Percentiles rank a stretch among this genome's conserved stretches.
Evolutionary conservation across 2,113 vertebrate genomes (phyloP).

Genomic region (Tachycineta bicolor): DNA sequence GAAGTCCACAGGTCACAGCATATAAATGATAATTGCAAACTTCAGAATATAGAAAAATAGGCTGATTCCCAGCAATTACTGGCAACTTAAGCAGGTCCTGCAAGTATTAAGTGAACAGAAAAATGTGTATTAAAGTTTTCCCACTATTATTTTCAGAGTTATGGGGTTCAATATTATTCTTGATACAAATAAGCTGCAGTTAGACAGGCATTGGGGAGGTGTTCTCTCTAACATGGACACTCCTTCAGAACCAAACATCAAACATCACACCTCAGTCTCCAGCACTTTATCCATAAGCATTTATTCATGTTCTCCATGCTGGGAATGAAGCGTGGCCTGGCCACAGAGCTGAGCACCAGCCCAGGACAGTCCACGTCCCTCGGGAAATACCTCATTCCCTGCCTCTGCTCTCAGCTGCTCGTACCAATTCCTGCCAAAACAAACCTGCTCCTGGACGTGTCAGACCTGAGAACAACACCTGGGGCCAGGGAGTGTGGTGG

Average conservation of each 20-base stretch:
- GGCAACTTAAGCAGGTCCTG: background rate
- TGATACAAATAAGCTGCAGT: background rate
- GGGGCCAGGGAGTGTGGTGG: background rate
- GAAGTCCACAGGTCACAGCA: background rate
- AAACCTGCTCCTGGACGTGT: background rate
- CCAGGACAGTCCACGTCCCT: background rate
- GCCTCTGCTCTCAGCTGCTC: background rate
- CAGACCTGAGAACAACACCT: accelerated
- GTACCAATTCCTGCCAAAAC: background rate
- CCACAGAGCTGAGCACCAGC: background rate
- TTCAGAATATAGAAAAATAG: background rate
- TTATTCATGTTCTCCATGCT: background rate
- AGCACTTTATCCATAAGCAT: background rate
- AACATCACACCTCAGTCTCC: background rate
- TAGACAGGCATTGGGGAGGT: background rate
- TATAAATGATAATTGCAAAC: background rate
- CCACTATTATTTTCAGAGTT: background rate
- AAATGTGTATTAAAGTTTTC: background rate
- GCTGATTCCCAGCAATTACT: background rate
- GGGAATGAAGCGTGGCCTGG: background rate
- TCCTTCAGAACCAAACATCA: background rate
- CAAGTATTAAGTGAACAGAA: background rate
- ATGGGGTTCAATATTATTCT: background rate
- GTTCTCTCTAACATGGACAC: background rate
- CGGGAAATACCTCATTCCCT: background rate